phyloP scores from a whole-genome alignment of 2,797 vertebrate species.

The Hybognathus amarus region DNA sequence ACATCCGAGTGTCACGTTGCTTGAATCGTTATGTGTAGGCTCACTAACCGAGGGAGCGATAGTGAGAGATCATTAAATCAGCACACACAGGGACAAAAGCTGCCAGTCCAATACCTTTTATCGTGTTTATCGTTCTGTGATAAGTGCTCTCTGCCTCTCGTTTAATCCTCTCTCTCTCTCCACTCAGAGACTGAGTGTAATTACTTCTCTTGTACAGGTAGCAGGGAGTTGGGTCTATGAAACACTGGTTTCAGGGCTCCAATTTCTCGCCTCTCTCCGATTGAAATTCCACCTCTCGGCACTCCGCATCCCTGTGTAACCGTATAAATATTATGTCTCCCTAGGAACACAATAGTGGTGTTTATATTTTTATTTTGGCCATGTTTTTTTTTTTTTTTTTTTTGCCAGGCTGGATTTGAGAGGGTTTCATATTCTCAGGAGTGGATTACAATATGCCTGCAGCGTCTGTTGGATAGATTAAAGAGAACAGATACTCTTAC shows the following conservation, averaged over 20 bases:
- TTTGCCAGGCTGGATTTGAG: constrained; percentile 65
- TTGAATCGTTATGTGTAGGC: background rate
- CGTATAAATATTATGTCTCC: constrained; percentile 80
- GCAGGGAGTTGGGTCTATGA: constrained; percentile 61
- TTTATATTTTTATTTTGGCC: constrained; percentile 73
- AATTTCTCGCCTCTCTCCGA: constrained; percentile 71
- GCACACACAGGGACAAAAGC: constrained; percentile 45
- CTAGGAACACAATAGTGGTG: constrained; percentile 77
- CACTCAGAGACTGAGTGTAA: constrained; percentile 41
- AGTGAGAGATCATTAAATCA: constrained; percentile 32
- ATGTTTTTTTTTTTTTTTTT: constrained; percentile 27
- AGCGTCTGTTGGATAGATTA: constrained; percentile 74
- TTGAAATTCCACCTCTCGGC: constrained; percentile 70
- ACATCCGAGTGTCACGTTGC: background rate
- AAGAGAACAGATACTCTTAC: constrained; percentile 57
- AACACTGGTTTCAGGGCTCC: constrained; percentile 65
- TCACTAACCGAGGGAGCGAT: constrained; percentile 7
- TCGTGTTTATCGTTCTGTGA: constrained; percentile 45
- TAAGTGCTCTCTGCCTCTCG: constrained; percentile 36
- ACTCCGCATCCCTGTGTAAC: constrained; percentile 69
- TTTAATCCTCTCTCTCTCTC: background rate
- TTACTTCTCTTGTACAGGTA: constrained; percentile 47
- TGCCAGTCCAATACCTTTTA: constrained; percentile 50
- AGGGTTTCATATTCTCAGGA: constrained; percentile 67
- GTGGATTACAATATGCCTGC: constrained; percentile 73